Evolutionary conservation across 2,888 invertebrate species (phyloP).

Genomic region (Autographa gamma): DNA sequence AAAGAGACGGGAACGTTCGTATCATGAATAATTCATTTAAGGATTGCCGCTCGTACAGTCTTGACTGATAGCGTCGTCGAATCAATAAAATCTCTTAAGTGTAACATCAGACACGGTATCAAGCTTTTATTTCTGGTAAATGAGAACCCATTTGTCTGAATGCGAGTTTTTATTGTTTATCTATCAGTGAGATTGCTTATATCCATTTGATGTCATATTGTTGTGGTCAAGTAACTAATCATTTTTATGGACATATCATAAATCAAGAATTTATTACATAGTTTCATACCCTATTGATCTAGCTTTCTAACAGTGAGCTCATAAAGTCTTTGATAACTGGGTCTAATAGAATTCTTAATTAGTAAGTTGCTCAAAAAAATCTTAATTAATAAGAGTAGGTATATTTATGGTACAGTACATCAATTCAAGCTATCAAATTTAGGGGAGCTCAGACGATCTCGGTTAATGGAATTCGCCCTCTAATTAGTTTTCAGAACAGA

Average conservation of each 20-base stretch:
- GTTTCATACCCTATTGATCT: neutral
- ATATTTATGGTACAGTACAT: neutral
- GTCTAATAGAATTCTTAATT: neutral
- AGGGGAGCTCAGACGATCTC: slow-evolving; percentile 18
- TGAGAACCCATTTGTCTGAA: slow-evolving; percentile 49
- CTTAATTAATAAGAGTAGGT: slow-evolving; percentile 1
- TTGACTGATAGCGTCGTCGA: slow-evolving; percentile 72
- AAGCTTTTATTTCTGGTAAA: slow-evolving; percentile 58
- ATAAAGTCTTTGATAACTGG: neutral
- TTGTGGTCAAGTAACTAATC: slow-evolving; percentile 13
- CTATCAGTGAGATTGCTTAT: slow-evolving; percentile 38
- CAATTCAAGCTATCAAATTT: neutral
- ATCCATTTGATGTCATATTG: slow-evolving; percentile 13
- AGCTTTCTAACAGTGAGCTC: neutral
- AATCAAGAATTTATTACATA: neutral
- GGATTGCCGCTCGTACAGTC: slow-evolving; percentile 68
- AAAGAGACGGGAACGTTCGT: slow-evolving; percentile 61
- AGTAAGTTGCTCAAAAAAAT: neutral
- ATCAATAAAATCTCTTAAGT: slow-evolving; percentile 72
- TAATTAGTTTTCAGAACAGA: slow-evolving; percentile 41
- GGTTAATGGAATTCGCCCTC: slow-evolving; percentile 39
- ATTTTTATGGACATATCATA: slow-evolving; percentile 3
- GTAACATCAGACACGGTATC: slow-evolving; percentile 63
- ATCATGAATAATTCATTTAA: slow-evolving; percentile 74
- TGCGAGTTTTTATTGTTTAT: slow-evolving; percentile 49